These are phyloP conservation scores for Furcula furcula DNA, from an alignment of 2,888 invertebrate species.

Conservation along the genomic window DNA sequence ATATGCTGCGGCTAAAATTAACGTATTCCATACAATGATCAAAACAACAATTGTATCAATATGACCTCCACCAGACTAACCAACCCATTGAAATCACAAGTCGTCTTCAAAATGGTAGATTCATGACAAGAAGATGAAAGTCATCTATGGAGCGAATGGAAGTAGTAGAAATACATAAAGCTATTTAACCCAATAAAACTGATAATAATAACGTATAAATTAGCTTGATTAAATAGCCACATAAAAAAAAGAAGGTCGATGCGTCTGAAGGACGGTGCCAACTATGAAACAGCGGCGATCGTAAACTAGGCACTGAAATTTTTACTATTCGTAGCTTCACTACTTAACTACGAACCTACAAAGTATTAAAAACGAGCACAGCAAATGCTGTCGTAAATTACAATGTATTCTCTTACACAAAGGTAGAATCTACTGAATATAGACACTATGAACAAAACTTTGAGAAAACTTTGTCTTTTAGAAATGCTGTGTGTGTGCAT, in stretches of 20 bases:
- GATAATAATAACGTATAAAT: conserved; percentile 9
- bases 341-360: conserved; percentile 9
- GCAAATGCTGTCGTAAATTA: conserved; percentile 12
- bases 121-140: too few species aligned
- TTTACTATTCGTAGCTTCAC: conserved; percentile 21
- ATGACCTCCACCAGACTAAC: too few species aligned
- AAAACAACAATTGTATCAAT: too few species aligned
- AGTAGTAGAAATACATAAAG: too few species aligned
- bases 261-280: conserved; percentile 23
- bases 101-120: too few species aligned
- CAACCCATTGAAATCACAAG: too few species aligned
- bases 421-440: neutral
- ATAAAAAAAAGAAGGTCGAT: conserved; percentile 25
- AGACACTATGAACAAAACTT: too few species aligned
- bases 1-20: conserved; percentile 14
- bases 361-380: conserved; percentile 8
- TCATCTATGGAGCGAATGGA: too few species aligned
- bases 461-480: too few species aligned
- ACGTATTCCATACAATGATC: neutral
- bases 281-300: conserved; percentile 16
- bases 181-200: conserved; percentile 7
- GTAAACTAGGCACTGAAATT: conserved; percentile 24
- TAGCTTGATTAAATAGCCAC: conserved; percentile 19
- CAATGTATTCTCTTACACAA: neutral
- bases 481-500: too few species aligned